These are phyloP conservation scores for Baronia brevicornis DNA, from an alignment of 2,888 invertebrate genomes.

Conservation along the genomic window DNA sequence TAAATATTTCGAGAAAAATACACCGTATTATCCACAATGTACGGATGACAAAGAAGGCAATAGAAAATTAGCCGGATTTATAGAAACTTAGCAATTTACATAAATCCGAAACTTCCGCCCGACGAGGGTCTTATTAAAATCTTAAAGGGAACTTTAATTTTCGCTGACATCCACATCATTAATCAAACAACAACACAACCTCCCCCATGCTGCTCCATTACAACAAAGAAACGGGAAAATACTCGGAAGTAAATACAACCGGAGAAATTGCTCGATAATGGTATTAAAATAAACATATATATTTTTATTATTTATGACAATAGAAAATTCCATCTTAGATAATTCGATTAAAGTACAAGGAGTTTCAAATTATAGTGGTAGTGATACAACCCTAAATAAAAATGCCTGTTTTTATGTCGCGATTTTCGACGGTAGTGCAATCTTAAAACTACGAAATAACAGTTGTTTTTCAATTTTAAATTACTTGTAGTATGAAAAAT, in stretches of 20 bases:
- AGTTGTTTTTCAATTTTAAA: no score
- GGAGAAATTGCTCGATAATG: slow-evolving; percentile 10
- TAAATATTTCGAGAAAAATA: no score
- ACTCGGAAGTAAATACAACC: slow-evolving; percentile 25
- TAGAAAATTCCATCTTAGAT: no score
- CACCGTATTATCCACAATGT: no score
- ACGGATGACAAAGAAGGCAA: no score
- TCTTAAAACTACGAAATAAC: no score
- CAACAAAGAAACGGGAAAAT: slow-evolving; percentile 28
- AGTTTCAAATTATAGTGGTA: no score
- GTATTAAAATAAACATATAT: neutral
- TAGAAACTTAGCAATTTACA: slow-evolving; percentile 53
- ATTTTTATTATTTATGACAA: slow-evolving; percentile 3
- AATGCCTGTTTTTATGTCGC: no score
- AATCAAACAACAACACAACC: slow-evolving; percentile 45
- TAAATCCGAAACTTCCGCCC: slow-evolving; percentile 46
- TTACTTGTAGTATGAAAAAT: no score
- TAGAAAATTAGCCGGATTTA: neutral
- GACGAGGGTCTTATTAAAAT: slow-evolving; percentile 62
- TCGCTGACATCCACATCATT: slow-evolving; percentile 57
- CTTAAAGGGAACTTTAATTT: slow-evolving; percentile 60
- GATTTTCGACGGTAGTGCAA: no score
- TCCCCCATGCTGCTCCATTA: slow-evolving; percentile 31
- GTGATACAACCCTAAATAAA: no score
- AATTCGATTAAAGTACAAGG: no score